Conservation (phyloP, 2,113 vertebrate species). For the Cygnus atratus region DNA sequence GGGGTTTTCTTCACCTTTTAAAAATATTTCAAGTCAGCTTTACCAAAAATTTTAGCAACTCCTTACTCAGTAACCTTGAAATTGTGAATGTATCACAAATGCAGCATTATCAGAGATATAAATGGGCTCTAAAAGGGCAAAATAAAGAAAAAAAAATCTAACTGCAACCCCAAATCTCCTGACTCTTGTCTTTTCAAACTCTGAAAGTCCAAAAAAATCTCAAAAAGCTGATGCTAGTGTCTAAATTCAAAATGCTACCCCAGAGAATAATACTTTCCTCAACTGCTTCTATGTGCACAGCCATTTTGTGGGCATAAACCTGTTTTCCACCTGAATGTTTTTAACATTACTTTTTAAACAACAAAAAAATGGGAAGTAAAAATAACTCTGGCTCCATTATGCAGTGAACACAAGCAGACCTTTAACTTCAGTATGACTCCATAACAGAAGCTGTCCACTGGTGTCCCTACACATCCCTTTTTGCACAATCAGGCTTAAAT, state of each 20-base stretch:
- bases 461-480: constrained; percentile 27
- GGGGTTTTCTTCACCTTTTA: background rate
- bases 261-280: background rate
- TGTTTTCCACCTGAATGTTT: background rate
- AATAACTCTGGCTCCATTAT: background rate
- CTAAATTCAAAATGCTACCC: background rate
- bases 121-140: background rate
- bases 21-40: background rate
- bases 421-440: background rate
- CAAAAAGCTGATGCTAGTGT: background rate
- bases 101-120: background rate
- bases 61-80: background rate
- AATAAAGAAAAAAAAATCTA: background rate
- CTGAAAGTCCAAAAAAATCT: background rate
- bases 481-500: constrained; percentile 47
- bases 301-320: background rate
- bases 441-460: background rate
- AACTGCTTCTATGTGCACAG: background rate
- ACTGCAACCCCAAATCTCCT: background rate
- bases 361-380: background rate
- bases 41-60: background rate
- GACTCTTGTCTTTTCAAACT: background rate
- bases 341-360: constrained; percentile 21
- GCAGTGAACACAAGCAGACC: background rate
- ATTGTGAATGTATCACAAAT: background rate